Base-by-base conservation (phyloP, 2,888 invertebrate species). In the Leptura quadrifasciata region DNA sequence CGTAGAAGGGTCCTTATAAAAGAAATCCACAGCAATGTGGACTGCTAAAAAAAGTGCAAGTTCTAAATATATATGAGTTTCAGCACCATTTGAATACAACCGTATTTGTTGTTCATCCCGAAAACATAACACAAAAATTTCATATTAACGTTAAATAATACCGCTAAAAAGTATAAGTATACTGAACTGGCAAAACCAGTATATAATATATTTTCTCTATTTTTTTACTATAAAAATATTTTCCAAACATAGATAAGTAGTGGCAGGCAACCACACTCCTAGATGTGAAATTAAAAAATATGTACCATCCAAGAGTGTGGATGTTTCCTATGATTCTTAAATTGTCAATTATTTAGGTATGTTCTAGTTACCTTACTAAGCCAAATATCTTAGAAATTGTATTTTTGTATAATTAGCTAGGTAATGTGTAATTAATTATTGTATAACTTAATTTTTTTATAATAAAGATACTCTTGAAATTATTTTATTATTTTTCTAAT, bases 371-470 rank as follows among this genome's bases (percentile, higher is more conserved):
- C 72, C 63, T 64, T 58, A 52, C 63, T 63, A 39, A 72, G 21
- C 72, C 72, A 72, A 72, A 72, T 72, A 72, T 31, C 35, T 72
- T 63, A 63, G 63, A 54, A 63, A 24, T 21, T 35, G 54, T 64
- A 72, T 72, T 72, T 72, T 72, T 72, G 72, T 72, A 72, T 72
- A 54, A n/a, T 52, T 58, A 69, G 21, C n/a, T 18, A 31, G 21
- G 52, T 47, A 65, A 35, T 54, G 52, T 72, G 52, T 47, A 54
- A 60, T 52, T 63, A 21, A 63, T 64, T 18, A 35, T 17, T 35
- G 31, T 72, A 55, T 63, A 72, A 72, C 72, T 72, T 72, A 72
- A 72, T 63, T 72, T 72, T 71, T 72, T 61, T 24, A 21, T 52
- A 67, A 52, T 52, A 67, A 67, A 55, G 8, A 18, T 54, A 39